Base-by-base conservation (phyloP, 1,140 invertebrate species). In the Acromyrmex heyeri region DNA sequence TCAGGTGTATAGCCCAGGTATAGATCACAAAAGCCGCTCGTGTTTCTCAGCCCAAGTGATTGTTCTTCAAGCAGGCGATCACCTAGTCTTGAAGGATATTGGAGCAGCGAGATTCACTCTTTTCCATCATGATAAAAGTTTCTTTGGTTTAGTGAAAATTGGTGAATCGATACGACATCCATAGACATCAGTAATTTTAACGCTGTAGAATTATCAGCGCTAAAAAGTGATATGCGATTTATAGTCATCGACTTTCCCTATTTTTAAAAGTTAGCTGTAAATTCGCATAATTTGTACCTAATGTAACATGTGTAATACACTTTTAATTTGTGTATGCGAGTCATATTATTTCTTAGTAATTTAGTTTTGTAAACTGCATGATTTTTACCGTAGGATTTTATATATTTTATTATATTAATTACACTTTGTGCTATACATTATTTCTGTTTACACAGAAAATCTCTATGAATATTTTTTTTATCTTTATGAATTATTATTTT, bases 131-230 rank as follows among this genome's bases (percentile, higher is more conserved):
- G 96, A 96, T 69, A 97, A 98, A 92, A 98, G 97, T 89, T 98
- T 97, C 95, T 98, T 98, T 91, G 97, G 97, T 50, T 95, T 97
- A 7, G 96, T 97, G 55, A 97, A 97, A 95, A 93, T 97, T n/a
- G 96, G 96, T n/a, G 96, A 97, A 83, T 48, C 73, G n/a, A 90
- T 90, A 87, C 91, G 88, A 83, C 92, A 91, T 53, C 87, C 65
- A 50, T 44, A 21, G 6, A 78, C 16, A 44, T 21, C 21, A 55
- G 12, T 50, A 38, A 21, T 50, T 50, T 62, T 48, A 50, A 53
- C 12, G 16, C 4, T 27, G 14, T 72, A 21, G 10, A 82, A 82
- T 82, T 73, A 61, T n/a, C n/a, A 38, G 21, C 6, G 12, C 21
- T 59, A 44, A 64, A 57, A 53, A 21, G 30, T 53, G 38, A 82